Evolutionary conservation across 2,113 vertebrate genomes (phyloP).

Genomic region (Cercopithecus mona): DNA sequence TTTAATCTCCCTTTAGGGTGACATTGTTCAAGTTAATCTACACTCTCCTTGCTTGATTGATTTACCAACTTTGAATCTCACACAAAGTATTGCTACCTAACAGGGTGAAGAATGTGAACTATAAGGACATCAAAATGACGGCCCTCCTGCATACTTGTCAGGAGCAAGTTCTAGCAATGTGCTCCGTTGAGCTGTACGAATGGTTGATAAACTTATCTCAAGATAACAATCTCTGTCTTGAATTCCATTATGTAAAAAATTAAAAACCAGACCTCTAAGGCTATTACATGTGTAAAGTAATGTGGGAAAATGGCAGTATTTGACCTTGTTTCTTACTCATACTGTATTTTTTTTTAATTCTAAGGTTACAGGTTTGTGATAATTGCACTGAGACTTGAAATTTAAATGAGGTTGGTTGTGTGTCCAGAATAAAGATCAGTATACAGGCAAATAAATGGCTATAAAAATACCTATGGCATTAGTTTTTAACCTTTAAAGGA

Average conservation of each 20-base stretch:
- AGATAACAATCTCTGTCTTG: neutral
- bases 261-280: neutral
- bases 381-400: neutral
- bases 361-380: neutral
- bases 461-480: neutral
- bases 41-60: neutral
- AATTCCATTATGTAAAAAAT: neutral
- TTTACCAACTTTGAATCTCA: neutral
- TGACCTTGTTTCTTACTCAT: neutral
- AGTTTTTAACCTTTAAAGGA: neutral
- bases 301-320: neutral
- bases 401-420: neutral
- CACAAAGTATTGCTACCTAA: neutral
- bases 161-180: neutral
- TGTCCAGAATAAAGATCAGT: neutral
- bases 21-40: neutral
- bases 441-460: neutral
- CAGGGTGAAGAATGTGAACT: neutral
- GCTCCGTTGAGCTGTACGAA: neutral
- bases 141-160: neutral
- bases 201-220: neutral
- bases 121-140: neutral
- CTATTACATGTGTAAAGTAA: neutral
- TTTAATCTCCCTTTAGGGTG: neutral
- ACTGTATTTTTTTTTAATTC: neutral